These are phyloP conservation scores for Phainopepla nitens DNA, from an alignment of 2,113 vertebrate species.

Conservation along the genomic window DNA sequence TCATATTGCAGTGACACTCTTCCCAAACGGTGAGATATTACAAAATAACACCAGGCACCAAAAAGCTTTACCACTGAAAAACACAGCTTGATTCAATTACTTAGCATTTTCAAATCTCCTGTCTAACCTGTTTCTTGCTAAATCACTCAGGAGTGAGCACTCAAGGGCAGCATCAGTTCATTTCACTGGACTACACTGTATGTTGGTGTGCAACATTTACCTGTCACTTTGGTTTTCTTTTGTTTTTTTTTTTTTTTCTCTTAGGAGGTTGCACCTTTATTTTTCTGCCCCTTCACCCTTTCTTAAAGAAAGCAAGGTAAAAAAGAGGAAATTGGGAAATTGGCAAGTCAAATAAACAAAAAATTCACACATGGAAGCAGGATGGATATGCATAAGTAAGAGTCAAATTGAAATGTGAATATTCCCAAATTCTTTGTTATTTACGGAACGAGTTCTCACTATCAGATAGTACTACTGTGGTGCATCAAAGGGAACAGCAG, in stretches of 20 bases:
- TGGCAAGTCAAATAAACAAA: background rate
- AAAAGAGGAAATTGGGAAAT: background rate
- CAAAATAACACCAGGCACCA: background rate
- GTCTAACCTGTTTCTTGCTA: background rate
- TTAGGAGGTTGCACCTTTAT: background rate
- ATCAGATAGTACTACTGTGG: background rate
- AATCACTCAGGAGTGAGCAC: background rate
- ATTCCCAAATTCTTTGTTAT: background rate
- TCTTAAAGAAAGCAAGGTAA: background rate
- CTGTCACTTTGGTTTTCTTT: background rate
- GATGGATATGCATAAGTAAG: background rate
- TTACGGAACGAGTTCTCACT: background rate
- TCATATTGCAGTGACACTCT: background rate
- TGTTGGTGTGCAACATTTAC: background rate
- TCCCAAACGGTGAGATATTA: background rate
- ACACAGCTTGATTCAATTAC: background rate
- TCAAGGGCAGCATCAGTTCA: background rate
- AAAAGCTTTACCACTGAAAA: background rate
- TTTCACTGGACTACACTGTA: background rate
- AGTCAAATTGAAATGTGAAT: background rate
- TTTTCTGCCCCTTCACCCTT: background rate
- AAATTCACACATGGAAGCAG: background rate
- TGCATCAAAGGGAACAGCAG: background rate
- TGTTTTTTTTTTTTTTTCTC: too few species aligned
- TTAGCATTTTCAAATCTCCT: background rate